A percentile compares a stretch with the other conserved stretches of the same genome.
phyloP scores from a whole-genome alignment of 2,888 invertebrate species.

The Agrotis ipsilon region DNA sequence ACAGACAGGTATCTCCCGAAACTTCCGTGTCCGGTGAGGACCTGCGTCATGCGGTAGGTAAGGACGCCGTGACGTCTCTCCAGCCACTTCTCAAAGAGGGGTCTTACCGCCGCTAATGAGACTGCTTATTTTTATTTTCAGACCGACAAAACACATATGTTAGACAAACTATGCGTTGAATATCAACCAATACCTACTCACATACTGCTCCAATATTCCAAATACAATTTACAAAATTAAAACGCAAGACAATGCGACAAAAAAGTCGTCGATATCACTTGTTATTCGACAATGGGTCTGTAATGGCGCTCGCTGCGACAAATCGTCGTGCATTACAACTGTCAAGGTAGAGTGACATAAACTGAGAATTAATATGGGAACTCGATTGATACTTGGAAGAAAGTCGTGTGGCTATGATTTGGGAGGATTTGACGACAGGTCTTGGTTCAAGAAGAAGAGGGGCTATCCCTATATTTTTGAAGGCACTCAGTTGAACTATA shows the following conservation, averaged over 20 bases:
- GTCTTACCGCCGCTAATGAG: too few species aligned
- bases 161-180: not conserved
- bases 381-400: conserved; percentile 81
- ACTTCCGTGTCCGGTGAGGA: too few species aligned
- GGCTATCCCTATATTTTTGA: too few species aligned
- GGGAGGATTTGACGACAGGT: conserved; percentile 15
- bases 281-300: conserved; percentile 61
- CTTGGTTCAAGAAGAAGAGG: not conserved
- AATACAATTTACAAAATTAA: conserved; percentile 47
- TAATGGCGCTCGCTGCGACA: conserved; percentile 74
- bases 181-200: not conserved
- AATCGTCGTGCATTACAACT: conserved; percentile 84
- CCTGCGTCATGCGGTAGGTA: too few species aligned
- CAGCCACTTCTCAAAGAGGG: too few species aligned
- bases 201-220: not conserved
- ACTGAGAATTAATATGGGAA: conserved; percentile 89
- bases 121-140: too few species aligned
- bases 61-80: too few species aligned
- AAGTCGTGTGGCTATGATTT: conserved; percentile 65
- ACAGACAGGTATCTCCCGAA: too few species aligned
- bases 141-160: too few species aligned
- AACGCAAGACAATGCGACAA: conserved; percentile 56
- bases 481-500: too few species aligned
- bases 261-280: conserved; percentile 66
- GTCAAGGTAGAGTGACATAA: conserved; percentile 81